Percentiles rank a stretch among this genome's conserved stretches.
These are phyloP conservation scores for Acropora yongei DNA, from an alignment of 64 coral and sea anemone species.

Conservation along the genomic window DNA sequence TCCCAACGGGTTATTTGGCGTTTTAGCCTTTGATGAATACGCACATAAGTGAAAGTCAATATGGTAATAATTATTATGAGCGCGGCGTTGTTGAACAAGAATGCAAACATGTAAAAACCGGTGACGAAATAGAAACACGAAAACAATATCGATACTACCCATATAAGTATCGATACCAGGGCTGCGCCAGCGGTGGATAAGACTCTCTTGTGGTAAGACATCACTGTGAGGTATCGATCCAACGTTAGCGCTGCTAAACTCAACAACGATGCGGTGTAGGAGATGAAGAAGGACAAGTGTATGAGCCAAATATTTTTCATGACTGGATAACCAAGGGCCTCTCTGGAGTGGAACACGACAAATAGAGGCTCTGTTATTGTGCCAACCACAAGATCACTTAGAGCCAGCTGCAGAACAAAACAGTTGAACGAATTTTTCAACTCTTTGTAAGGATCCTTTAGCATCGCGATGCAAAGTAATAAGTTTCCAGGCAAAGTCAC, in stretches of 20 bases:
- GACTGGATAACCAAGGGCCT: constrained; percentile 69
- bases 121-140: constrained; percentile 71
- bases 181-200: constrained; percentile 51
- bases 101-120: constrained; percentile 81
- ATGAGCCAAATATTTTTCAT: constrained; percentile 63
- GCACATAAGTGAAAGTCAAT: constrained; percentile 67
- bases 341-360: constrained; percentile 76
- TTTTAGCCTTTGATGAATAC: constrained; percentile 65
- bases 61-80: constrained; percentile 61
- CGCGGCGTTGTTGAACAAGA: constrained; percentile 67
- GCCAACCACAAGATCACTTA: constrained; percentile 81
- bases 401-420: constrained; percentile 79
- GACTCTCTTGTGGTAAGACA: constrained; percentile 62
- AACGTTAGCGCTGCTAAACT: constrained; percentile 80
- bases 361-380: constrained; percentile 79
- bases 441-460: constrained; percentile 78
- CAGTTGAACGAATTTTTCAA: constrained; percentile 89
- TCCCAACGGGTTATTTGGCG: constrained; percentile 43
- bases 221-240: constrained; percentile 88
- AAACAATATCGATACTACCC: constrained; percentile 65
- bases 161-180: constrained; percentile 72
- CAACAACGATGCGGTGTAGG: constrained; percentile 74
- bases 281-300: constrained; percentile 82
- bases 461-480: constrained; percentile 73
- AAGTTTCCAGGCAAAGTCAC: constrained; percentile 89